Base-by-base conservation (phyloP, 1,140 invertebrate species). In the Diplogasteroides magnus region DNA sequence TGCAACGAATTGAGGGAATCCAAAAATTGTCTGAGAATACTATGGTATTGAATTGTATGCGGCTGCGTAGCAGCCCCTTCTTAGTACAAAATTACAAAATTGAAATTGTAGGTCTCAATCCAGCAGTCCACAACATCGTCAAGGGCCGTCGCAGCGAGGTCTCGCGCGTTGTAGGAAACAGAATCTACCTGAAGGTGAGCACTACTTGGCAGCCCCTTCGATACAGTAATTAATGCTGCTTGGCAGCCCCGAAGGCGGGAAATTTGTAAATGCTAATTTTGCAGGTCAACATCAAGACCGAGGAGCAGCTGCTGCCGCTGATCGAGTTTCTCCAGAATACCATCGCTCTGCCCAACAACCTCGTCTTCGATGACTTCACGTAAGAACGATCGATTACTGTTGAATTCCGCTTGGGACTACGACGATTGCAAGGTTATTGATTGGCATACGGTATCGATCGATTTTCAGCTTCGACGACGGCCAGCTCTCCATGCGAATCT, bases 61-160 rank as follows among this genome's bases (percentile, higher is more conserved):
- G 26, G 13, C 62, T 11, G 2, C 23, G 67, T 2, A 69, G 25
- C 25, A 60, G 2, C 28, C 2, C 61, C 2, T 69, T 28, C 58
- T 71, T 69, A 69, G 68, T 61, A 27, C 23, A 11, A 28, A 29
- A 68, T 1, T 25, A 65, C 15, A 25, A 11, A 23, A 6, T 13
- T 60, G 3, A 3, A 60, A 60, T 29, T 59, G 26, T 57, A 68
- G 75, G 64, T 31, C 74, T 78, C 6, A 65, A 74, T 3, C 77
- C 81, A 56, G 77, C 74, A 3, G 79, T 73, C 23, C 80, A 82
- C 72, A 82, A 83, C 64, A 82, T 82, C 55, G 80, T 82, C 1
- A 82, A 82, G 63, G 80, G 80, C 32, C 71, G 77, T 14, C 57
- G 59, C 14, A 59, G 62, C 37, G 74, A 78, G 29, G 31, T 72